A percentile compares a stretch with the other conserved stretches of the same genome.
These are phyloP conservation scores for Varroa destructor DNA, from an alignment of 1,140 invertebrate species.

Conservation along the genomic window DNA sequence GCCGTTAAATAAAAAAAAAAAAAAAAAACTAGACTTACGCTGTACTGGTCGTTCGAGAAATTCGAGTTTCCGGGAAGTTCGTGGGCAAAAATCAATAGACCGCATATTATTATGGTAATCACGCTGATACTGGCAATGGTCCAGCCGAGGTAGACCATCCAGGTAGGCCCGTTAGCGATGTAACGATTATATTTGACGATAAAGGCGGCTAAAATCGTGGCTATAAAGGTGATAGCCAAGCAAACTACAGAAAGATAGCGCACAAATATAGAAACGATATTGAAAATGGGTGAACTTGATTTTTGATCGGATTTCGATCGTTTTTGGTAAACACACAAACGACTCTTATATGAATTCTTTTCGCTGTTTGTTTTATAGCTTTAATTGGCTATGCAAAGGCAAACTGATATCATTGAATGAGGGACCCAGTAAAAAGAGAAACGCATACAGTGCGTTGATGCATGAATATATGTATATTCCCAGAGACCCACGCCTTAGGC, in stretches of 20 bases:
- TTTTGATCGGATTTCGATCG: too few species aligned
- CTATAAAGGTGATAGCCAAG: neutral
- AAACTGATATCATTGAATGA: neutral
- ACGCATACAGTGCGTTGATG: neutral
- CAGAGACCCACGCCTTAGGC: neutral
- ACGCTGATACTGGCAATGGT: neutral
- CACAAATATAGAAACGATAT: neutral
- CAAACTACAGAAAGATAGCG: neutral
- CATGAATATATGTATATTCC: neutral
- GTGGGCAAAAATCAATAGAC: neutral
- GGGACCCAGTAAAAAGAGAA: neutral
- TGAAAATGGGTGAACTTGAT: too few species aligned
- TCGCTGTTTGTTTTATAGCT: neutral
- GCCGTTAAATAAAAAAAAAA: too few species aligned
- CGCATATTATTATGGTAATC: neutral
- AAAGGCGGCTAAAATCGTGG: neutral
- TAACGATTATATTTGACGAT: too few species aligned
- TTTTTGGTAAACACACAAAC: neutral
- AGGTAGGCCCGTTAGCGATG: too few species aligned
- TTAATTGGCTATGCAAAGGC: neutral
- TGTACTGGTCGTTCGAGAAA: neutral
- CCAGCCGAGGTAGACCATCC: neutral
- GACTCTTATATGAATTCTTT: neutral
- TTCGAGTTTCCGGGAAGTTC: slow-evolving; percentile 1
- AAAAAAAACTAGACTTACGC: neutral